Base-by-base conservation (phyloP, 2,888 invertebrate genomes). In the Phyto melanocephala region DNA sequence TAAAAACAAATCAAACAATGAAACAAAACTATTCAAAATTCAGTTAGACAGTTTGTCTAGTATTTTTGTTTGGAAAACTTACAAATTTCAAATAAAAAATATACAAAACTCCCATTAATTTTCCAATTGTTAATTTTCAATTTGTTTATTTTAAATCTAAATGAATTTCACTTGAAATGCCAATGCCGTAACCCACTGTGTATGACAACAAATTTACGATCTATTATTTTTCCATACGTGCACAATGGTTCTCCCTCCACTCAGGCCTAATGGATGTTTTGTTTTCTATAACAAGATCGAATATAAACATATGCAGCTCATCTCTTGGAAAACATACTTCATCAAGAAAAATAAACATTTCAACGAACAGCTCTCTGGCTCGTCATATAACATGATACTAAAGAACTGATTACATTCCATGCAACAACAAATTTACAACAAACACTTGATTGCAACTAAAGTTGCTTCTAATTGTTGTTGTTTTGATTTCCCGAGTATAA, bases 201-300 rank as follows among this genome's bases (percentile, higher is more conserved):
- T 60, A 65, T 82, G 81, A 71, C 79, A 75, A 71, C 74, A 82
- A 74, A 65, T 82, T 75, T 62, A 82, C 68, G 78, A 78, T 78
- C 6, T 65, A 24, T 45, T 42, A 28, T 35, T 60, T 60, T 22
- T 37, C 20, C 42, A 24, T 42, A 6, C 17, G 33, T 52, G 42
- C 28, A 52, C 52, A 52, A 40, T 40, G 13, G 13, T 20, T 24
- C 40, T 28, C n/a, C 22, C 40, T 28, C n/a, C 40, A 52, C 10
- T 70, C 20, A 42, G 15, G 42, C 13, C 52, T 54, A 22, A 33
- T 52, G 40, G 13, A 22, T 60, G 45, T 33, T 17, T n/a, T 42
- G 33, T 33, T 15, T 11, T n/a, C 15, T 15, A n/a, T n/a, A 60
- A 11, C 33, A 50, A 40, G 20, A 47, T 28, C 6, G 17, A 35